These are phyloP conservation scores for Timandra comae DNA, from an alignment of 2,888 invertebrate genomes.

Conservation along the genomic window DNA sequence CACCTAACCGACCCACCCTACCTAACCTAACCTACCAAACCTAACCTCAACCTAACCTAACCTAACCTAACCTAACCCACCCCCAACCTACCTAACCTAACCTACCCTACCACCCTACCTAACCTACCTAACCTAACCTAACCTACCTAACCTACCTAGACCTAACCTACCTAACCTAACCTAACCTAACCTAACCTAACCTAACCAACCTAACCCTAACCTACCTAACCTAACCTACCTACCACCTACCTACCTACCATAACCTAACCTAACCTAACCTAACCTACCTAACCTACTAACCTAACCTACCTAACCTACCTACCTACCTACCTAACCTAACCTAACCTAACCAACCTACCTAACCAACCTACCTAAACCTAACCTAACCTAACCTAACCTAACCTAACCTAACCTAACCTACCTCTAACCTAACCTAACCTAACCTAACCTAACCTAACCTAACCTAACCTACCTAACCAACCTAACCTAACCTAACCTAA, in stretches of 20 bases:
- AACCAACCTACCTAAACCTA: no score
- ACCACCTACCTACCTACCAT: conserved; percentile 14
- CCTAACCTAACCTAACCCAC: conserved; percentile 13
- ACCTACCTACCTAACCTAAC: conserved; percentile 13
- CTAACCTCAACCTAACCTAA: conserved; percentile 11
- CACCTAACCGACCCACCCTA: conserved; percentile 9
- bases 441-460: conserved; percentile 19
- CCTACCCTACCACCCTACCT: conserved; percentile 8
- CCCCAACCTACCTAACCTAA: conserved; percentile 15
- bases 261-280: no score
- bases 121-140: conserved; percentile 8
- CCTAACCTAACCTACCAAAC: conserved; percentile 15
- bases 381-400: conserved; percentile 9
- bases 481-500: conserved; percentile 16
- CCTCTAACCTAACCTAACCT: conserved; percentile 15
- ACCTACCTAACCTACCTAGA: conserved; percentile 8
- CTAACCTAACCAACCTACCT: conserved; percentile 9
- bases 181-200: conserved; percentile 12
- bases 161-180: conserved; percentile 10
- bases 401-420: conserved; percentile 8
- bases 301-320: conserved; percentile 13
- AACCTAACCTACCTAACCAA: conserved; percentile 15
- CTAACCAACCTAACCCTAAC: conserved; percentile 9
- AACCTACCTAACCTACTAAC: conserved; percentile 12
- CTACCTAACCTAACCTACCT: conserved; percentile 15